Evolutionary conservation across 1,140 invertebrate genomes (phyloP), one percentile per base, ranked within the genome.

Genomic region (Pygmarrhopalites habei): DNA sequence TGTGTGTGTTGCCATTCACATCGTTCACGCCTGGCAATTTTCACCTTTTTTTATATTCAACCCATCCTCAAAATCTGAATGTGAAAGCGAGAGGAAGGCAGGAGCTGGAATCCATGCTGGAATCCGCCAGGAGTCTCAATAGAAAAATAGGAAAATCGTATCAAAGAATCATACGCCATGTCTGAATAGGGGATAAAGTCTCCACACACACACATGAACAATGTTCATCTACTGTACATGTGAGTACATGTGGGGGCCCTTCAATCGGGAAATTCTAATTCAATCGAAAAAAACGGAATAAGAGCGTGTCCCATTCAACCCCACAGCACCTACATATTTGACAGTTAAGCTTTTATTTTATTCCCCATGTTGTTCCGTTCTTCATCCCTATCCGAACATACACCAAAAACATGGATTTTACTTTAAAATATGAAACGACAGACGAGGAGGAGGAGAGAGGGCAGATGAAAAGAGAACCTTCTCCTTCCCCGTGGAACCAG

Each of bases 21-120:
- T 69, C 62, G 63, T 70, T 70, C 68, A 70, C 68, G 68, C 68
- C 68, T 70, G 62, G 60, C 68, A 65, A 70, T 70, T 70, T 70
- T 70, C 68, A 46, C 66, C 51, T 64, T 64, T 64, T 61, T 21
- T 58, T 21, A 21, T 47, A 47, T 47, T 47, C 44, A 47, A 47
- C 44, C 44, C 44, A 47, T 47, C 44, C 44, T 47, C 44, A 25
- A 25, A 47, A 47, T 47, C n/a, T 47, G 44, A 47, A 47, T 47
- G 44, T 47, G 44, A 47, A 47, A 12, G 10, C 49, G 10, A 7
- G 4, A 7, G 19, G 7, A 46, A n/a, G 19, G 7, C 14, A n/a
- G 15, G n/a, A 10, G 5, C 19, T 21, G n/a, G 14, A 14, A 10
- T 46, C 43, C 4, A n/a, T 21, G 5, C 19, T 21, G 19, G 14